Evolutionary conservation across 2,113 vertebrate species (phyloP).

Genomic region (Xiphorhynchus elegans): DNA sequence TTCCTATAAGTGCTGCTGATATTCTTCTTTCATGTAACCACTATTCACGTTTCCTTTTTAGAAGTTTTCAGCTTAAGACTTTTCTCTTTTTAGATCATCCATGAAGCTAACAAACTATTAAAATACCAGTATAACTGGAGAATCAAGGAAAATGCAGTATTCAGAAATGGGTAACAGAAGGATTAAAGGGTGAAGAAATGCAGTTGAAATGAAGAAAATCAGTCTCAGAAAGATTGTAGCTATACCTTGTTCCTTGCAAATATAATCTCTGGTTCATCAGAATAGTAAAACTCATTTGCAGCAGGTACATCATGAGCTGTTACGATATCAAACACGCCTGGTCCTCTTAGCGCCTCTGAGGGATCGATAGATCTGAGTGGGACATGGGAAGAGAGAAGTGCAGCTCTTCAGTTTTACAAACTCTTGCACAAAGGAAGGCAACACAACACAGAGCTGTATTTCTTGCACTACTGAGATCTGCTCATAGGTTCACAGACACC

Average conservation of each 20-base stretch:
- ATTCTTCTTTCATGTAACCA: not conserved
- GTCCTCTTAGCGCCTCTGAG: constrained; percentile 62
- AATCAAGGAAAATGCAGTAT: not conserved
- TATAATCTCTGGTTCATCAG: constrained; percentile 25
- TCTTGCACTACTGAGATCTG: not conserved
- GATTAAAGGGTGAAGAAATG: not conserved
- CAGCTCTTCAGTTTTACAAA: not conserved
- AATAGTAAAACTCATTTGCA: constrained; percentile 62
- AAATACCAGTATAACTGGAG: not conserved
- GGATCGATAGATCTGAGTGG: constrained; percentile 67
- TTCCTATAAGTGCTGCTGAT: not conserved
- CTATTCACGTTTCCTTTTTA: not conserved
- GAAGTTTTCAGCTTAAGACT: not conserved
- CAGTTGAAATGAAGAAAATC: not conserved
- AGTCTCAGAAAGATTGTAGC: not conserved
- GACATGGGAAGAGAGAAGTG: not conserved
- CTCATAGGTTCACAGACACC: not conserved
- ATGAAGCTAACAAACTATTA: not conserved
- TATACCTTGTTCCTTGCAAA: constrained; percentile 71
- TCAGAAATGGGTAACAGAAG: not conserved
- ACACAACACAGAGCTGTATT: not conserved
- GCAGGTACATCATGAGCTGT: constrained; percentile 74
- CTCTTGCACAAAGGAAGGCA: not conserved
- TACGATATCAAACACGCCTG: constrained; percentile 71
- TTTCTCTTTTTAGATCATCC: not conserved